Base-by-base conservation (phyloP, 2,797 vertebrate species). In the Cottoperca gobio region DNA sequence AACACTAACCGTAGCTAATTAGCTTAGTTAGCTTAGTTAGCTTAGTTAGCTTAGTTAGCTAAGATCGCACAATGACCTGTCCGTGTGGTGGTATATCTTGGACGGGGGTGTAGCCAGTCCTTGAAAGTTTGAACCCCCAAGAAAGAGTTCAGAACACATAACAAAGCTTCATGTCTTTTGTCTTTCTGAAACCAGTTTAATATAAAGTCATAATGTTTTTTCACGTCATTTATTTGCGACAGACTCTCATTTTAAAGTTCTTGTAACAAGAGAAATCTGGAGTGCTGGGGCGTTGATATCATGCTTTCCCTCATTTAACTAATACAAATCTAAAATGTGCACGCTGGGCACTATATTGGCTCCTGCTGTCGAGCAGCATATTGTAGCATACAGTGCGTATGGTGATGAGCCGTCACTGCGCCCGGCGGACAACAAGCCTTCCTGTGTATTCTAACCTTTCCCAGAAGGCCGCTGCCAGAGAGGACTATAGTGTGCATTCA, bases 401-500 rank as follows among this genome's bases (percentile, higher is more conserved):
- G 49, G 49, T 61, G 63, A 74, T 67, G 68, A 73, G 79, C 48
- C 57, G n/a, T 70, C 50, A 11, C 42, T 61, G 59, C 59, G n/a
- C 61, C 46, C 69, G 37, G 65, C 5, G 49, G 78, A 83, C 79
- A 86, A 90, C 86, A 86, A 85, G 61, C 65, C 66, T 3, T 45
- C 28, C 82, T 87, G 82, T 88, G 84, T 86, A 0, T 73, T 31
- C 68, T 24, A 69, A 72, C 72, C 74, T 84, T 84, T 88, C 79
- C 77, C 83, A 79, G 76, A 69, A 45, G 58, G 45, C 45, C 1
- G 26, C 1, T 86, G 79, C 83, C 83, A 87, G 73, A 73, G 21
- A 70, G 68, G 39, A 83, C 83, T 82, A 40, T 78, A 73, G 50
- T 33, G 78, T 35, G 61, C 71, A 87, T 91, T 90, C 86, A 89